These are phyloP conservation scores for Coendou prehensilis DNA, from an alignment of 2,797 vertebrate genomes.

Conservation along the genomic window DNA sequence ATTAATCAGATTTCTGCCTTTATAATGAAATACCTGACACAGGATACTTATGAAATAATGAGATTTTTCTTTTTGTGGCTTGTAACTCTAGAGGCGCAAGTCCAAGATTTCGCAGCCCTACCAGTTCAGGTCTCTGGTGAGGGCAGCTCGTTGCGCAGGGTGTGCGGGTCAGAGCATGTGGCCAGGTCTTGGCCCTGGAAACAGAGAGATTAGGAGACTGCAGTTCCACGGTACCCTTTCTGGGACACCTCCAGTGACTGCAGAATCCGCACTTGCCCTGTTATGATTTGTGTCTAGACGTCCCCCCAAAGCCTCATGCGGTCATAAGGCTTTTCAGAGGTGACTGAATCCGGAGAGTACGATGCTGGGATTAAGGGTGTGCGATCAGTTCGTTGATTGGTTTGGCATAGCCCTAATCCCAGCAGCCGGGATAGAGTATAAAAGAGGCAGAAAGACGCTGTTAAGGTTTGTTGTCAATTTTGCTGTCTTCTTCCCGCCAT, in stretches of 20 bases:
- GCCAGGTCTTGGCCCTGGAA: background rate
- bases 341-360: background rate
- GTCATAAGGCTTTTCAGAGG: background rate
- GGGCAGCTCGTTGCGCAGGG: no score
- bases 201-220: background rate
- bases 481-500: background rate
- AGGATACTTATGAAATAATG: background rate
- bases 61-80: background rate
- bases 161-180: no score
- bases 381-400: background rate
- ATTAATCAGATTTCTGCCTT: background rate
- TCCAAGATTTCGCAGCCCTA: background rate
- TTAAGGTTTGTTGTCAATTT: background rate
- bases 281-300: background rate
- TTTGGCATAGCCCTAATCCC: background rate
- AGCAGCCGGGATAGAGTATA: background rate
- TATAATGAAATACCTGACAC: background rate
- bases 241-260: no score
- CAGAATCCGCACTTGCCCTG: background rate
- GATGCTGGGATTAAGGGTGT: background rate
- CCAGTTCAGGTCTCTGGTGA: background rate
- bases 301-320: background rate
- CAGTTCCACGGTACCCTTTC: background rate
- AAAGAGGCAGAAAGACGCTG: background rate
- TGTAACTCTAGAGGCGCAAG: background rate